Evolutionary conservation across 2,888 invertebrate species (phyloP).

Genomic region (Oscheius sp.): DNA sequence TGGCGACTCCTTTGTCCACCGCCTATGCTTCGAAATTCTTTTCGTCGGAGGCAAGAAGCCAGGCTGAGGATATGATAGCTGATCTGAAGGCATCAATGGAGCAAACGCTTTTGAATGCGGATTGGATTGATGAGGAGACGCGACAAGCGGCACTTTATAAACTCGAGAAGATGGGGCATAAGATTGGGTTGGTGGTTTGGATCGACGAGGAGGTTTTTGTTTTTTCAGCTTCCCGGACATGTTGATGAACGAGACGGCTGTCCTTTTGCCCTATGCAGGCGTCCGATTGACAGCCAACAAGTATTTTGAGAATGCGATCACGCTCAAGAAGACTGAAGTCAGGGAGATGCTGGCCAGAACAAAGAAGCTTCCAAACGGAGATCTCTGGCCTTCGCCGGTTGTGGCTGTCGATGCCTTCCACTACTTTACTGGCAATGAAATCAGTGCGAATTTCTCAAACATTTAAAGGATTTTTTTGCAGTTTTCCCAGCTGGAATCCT

Average conservation of each 20-base stretch:
- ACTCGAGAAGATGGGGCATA: slow-evolving; percentile 58
- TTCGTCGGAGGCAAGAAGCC: slow-evolving; percentile 34
- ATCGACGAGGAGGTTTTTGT: background rate
- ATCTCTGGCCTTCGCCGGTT: slow-evolving; percentile 57
- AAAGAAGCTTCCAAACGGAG: slow-evolving; percentile 33
- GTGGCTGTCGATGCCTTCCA: slow-evolving; percentile 61
- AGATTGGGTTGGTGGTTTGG: slow-evolving; percentile 45
- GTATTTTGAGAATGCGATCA: slow-evolving; percentile 60
- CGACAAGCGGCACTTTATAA: slow-evolving; percentile 57
- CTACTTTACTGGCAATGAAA: slow-evolving; percentile 60
- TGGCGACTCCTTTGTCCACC: slow-evolving; percentile 58
- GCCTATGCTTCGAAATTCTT: slow-evolving; percentile 56
- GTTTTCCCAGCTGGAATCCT: slow-evolving; percentile 66
- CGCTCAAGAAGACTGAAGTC: slow-evolving; percentile 50
- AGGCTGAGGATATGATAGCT: slow-evolving; percentile 52
- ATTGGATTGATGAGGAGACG: slow-evolving; percentile 66
- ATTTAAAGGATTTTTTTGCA: slow-evolving; percentile 33
- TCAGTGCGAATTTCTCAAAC: slow-evolving; percentile 39
- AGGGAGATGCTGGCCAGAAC: slow-evolving; percentile 45
- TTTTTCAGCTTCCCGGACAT: slow-evolving; percentile 44
- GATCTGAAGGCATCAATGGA: slow-evolving; percentile 57
- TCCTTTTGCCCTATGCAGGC: slow-evolving; percentile 53
- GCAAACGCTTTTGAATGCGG: slow-evolving; percentile 54
- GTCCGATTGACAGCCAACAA: slow-evolving; percentile 53
- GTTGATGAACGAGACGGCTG: slow-evolving; percentile 54